phyloP scores from a whole-genome alignment of 1,140 invertebrate genomes.

The Phymorhynchus buccinoides region DNA sequence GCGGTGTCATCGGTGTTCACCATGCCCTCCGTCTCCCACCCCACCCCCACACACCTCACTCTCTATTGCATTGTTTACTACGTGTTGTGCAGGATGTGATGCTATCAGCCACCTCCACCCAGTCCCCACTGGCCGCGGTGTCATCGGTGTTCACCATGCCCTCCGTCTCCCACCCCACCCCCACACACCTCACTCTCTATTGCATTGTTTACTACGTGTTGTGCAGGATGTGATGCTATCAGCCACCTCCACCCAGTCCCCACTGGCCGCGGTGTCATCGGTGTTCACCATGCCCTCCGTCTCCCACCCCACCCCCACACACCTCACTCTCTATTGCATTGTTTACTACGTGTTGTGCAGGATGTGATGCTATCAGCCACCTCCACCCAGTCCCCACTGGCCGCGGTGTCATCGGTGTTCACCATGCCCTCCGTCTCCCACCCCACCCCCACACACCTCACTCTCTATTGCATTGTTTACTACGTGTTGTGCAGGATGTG shows the following conservation, averaged over 20 bases:
- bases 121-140: constrained; percentile 68
- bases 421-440: constrained; percentile 68
- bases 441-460: too few relatives aligned
- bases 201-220: too few relatives aligned
- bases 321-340: too few relatives aligned
- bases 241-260: constrained; percentile 69
- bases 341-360: too few relatives aligned
- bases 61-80: too few relatives aligned
- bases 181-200: too few relatives aligned
- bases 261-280: constrained; percentile 66
- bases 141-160: constrained; percentile 70
- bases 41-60: too few relatives aligned
- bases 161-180: constrained; percentile 64
- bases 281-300: constrained; percentile 69
- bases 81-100: constrained; percentile 74
- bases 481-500: constrained; percentile 69
- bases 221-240: constrained; percentile 74
- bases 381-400: constrained; percentile 69
- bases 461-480: too few relatives aligned
- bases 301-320: constrained; percentile 64
- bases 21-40: constrained; percentile 67
- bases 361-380: constrained; percentile 73
- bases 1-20: constrained; percentile 67
- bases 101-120: constrained; percentile 70
- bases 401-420: constrained; percentile 66